Conservation (phyloP, 2,797 vertebrate species). For the Xiphophorus birchmanni region DNA sequence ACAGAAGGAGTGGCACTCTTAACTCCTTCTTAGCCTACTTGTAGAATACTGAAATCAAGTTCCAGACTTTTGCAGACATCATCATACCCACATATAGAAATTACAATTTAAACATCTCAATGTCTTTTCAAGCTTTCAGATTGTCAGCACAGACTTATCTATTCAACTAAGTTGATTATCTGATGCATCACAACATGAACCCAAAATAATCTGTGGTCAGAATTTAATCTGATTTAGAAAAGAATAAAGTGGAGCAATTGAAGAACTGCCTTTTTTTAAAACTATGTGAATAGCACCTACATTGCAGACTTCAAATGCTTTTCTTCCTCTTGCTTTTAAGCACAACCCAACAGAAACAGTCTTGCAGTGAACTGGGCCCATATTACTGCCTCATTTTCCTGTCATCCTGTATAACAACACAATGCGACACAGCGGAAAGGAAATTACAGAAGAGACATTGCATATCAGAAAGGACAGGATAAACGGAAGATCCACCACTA, state of each 20-base stretch:
- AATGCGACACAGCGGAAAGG: not conserved
- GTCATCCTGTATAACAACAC: conserved; percentile 7
- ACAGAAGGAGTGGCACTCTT: not conserved
- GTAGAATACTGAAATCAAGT: not conserved
- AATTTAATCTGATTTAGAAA: not conserved
- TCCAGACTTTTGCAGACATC: not conserved
- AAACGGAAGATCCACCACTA: not conserved
- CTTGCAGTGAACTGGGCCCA: not conserved
- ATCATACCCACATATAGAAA: not conserved
- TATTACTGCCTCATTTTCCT: conserved; percentile 5
- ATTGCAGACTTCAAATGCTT: not conserved
- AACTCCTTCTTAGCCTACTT: not conserved
- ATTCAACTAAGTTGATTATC: not conserved
- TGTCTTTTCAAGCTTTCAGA: no score
- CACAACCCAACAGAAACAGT: not conserved
- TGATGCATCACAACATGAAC: not conserved
- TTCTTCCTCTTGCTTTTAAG: not conserved
- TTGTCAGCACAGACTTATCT: no score
- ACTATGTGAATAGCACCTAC: not conserved
- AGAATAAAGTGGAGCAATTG: not conserved
- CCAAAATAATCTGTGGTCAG: not conserved
- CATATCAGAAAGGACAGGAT: conserved; percentile 14
- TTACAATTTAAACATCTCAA: no score
- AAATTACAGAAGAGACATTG: conserved; percentile 20
- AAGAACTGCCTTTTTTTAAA: not conserved